Percentiles rank a stretch among this genome's conserved stretches.
Evolutionary conservation across 2,888 invertebrate genomes (phyloP).

Genomic region (Pseudococcus viburni): DNA sequence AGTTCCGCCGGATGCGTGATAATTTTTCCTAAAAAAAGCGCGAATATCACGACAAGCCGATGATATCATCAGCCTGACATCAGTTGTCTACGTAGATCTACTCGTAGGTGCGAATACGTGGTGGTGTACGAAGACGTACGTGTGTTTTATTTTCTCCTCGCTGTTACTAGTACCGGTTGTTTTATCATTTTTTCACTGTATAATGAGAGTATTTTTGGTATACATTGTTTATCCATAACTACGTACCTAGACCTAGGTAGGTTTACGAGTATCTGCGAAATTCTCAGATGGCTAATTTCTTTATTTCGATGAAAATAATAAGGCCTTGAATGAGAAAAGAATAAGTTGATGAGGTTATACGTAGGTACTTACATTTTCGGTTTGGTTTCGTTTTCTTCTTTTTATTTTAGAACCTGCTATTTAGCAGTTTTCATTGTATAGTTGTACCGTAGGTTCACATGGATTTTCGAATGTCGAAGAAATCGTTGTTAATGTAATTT

Average conservation of each 20-base stretch:
- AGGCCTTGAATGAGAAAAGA: slow-evolving; percentile 32
- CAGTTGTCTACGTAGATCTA: too few relatives aligned
- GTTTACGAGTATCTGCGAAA: background rate
- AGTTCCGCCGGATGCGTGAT: background rate
- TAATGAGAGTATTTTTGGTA: slow-evolving; percentile 21
- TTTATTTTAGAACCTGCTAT: background rate
- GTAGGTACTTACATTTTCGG: background rate
- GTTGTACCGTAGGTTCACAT: background rate
- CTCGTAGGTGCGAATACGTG: too few relatives aligned
- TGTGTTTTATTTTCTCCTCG: background rate
- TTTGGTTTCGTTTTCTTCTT: background rate
- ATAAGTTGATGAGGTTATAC: background rate
- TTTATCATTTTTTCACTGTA: background rate
- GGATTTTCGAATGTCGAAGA: background rate
- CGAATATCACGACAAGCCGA: background rate
- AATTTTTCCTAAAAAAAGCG: background rate
- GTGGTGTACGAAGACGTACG: background rate
- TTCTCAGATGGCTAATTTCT: slow-evolving; percentile 39
- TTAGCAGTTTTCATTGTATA: background rate
- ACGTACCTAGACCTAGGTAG: background rate
- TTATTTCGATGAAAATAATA: slow-evolving; percentile 50
- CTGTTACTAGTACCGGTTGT: background rate
- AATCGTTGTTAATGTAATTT: background rate
- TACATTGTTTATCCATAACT: slow-evolving; percentile 28
- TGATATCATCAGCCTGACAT: background rate